phyloP scores from a whole-genome alignment of 2,888 invertebrate genomes.

The Megamerina dolium region DNA sequence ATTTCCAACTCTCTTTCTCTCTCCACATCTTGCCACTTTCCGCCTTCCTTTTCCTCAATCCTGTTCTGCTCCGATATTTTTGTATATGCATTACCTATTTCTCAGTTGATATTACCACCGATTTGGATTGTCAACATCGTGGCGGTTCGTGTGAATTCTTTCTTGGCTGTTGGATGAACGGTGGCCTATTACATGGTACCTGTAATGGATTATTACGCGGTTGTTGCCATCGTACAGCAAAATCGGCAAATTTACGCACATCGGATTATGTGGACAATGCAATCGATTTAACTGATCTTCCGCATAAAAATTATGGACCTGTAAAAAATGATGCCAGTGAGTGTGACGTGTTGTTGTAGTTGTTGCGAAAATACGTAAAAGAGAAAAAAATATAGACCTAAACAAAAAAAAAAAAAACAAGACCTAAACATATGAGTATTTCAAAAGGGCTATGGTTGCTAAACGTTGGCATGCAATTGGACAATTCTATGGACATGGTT shows the following conservation, averaged over 20 bases:
- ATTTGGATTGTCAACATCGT: conserved; percentile 49
- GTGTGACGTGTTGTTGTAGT: conserved; percentile 40
- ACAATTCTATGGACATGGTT: background rate
- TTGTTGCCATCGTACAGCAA: conserved; percentile 76
- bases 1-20: too few relatives aligned
- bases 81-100: conserved; percentile 11
- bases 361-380: too few relatives aligned
- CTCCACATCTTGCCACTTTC: too few relatives aligned
- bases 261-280: conserved; percentile 60
- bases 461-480: conserved; percentile 6
- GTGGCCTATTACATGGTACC: conserved; percentile 77
- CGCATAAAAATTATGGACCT: conserved; percentile 61
- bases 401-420: too few relatives aligned
- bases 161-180: conserved; percentile 85
- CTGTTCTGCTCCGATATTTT: too few relatives aligned
- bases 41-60: too few relatives aligned
- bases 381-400: too few relatives aligned
- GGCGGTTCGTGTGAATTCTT: conserved; percentile 86
- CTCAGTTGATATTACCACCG: conserved; percentile 46
- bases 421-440: background rate
- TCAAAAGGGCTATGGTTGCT: conserved; percentile 2
- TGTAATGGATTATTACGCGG: conserved; percentile 77
- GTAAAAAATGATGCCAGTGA: conserved; percentile 75
- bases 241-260: conserved; percentile 60
- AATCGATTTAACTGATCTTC: conserved; percentile 56